Evolutionary conservation across 2,888 invertebrate species (phyloP), one percentile per base, ranked within the genome.

Genomic region (Thyatira batis): DNA sequence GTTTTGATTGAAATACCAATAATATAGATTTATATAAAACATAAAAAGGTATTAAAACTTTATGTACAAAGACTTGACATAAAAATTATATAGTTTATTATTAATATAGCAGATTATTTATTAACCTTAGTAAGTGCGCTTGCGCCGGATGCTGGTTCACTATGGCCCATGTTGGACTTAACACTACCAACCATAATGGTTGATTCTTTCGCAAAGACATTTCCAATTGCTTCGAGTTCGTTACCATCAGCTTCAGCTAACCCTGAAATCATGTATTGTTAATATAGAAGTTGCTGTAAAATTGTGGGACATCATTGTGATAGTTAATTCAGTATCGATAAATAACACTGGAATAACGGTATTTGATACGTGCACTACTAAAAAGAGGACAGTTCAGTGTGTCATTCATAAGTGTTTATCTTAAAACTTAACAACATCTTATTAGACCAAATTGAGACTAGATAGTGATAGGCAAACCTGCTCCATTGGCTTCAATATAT

Each of bases 401-500:
- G n/a, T n/a, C n/a, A n/a, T n/a, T n/a, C n/a, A n/a, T n/a, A n/a
- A n/a, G n/a, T n/a, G n/a, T n/a, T n/a, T n/a, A n/a, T n/a, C n/a
- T n/a, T n/a, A n/a, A n/a, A n/a, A n/a, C n/a, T n/a, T n/a, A n/a
- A n/a, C n/a, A n/a, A n/a, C n/a, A 3, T 17, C 0, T 11, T 30
- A 10, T 17, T 17, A 20, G 20, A 49, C n/a, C 13, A 8, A 4
- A 49, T 11, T 20, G 17, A 8, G 1, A 28, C 4, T 17, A 45
- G 20, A 11, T 13, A 9, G 8, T 30, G 8, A 33, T 39, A 49
- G n/a, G 52, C 51, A 63, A 70, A 85, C 96, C 96, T 54, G 95
- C 94, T 55, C 95, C 95, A 69, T 97, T 96, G 25, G 97, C 96
- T 85, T 98, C 98, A 8, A 98, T 89, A 75, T 95, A 98, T 55